Base-by-base conservation (phyloP, 2,113 vertebrate genomes). In the Calcarius ornatus region DNA sequence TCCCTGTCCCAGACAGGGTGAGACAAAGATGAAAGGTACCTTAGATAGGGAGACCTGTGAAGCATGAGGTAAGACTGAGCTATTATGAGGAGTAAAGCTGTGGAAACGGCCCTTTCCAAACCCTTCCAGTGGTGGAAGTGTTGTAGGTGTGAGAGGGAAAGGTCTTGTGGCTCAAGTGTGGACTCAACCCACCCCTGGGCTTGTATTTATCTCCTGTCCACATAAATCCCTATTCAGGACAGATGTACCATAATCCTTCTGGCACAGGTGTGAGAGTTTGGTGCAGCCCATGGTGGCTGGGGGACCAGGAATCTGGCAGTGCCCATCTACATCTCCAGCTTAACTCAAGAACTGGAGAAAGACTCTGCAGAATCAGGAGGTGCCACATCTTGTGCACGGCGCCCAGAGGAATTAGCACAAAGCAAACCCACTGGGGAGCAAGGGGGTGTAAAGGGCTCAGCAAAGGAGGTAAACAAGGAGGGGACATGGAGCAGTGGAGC, bases 11-110 rank as follows among this genome's bases (percentile, higher is more conserved):
- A 76, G 40, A 35, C 48, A 56, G 70, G 0, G 88, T 51, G 82
- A 97, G 89, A 89, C 5, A 0, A 88, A 95, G 77, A 38, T 84
- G 85, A 76, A 68, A 95, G 83, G 86, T 86, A 88, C 63, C 90
- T 94, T 22, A 66, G 85, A 81, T 45, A 69, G 68, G 47, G 56
- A 3, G 9, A 83, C 0, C 18, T 31, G 80, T 35, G 85, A 64
- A 89, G 50, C 68, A 82, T 1, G 6, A 82, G 70, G 61, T 66
- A 91, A 66, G 37, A 61, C 48, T 6, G 66, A 96, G 77, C 56
- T 54, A 79, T 82, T 73, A 37, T 13, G 76, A 79, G 59, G 68
- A 87, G 56, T 19, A 60, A 21, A 18, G 43, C 11, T 81, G 54
- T 5, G 5, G 77, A 57, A 87, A 75, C 33, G 59, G 65, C 12